phyloP scores from a whole-genome alignment of 2,797 vertebrate genomes.

The Enteromius trimaculatus region DNA sequence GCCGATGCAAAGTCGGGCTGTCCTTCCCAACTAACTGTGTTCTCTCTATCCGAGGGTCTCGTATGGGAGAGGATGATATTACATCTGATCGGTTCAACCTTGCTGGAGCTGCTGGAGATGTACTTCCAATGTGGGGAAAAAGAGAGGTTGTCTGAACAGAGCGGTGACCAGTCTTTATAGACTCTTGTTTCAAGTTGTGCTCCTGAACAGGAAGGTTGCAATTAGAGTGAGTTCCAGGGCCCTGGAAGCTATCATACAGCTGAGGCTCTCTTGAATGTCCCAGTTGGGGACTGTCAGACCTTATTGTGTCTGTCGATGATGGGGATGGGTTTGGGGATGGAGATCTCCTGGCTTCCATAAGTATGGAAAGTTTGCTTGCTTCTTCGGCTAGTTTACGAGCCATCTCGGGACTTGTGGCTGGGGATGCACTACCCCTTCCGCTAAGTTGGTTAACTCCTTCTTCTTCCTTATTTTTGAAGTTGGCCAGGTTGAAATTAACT shows the following conservation, averaged over 20 bases:
- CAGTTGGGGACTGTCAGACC: constrained; percentile 64
- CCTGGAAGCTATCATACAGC: constrained; percentile 47
- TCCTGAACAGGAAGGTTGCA: constrained; percentile 44
- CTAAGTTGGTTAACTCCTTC: constrained; percentile 49
- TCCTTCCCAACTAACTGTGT: constrained; percentile 47
- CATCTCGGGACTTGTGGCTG: constrained; percentile 64
- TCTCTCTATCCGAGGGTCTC: constrained; percentile 59
- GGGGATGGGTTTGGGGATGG: constrained; percentile 68
- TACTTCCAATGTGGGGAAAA: constrained; percentile 35
- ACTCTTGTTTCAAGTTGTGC: constrained; percentile 51
- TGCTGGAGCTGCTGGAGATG: constrained; percentile 58
- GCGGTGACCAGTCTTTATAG: constrained; percentile 31
- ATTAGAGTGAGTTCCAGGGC: constrained; percentile 43
- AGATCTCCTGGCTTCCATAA: constrained; percentile 62
- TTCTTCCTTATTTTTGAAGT: constrained; percentile 55
- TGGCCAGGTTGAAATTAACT: constrained; percentile 55
- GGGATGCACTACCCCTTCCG: constrained; percentile 59
- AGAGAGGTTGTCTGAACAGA: constrained; percentile 54
- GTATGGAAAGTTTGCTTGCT: constrained; percentile 66
- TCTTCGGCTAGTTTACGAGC: constrained; percentile 67
- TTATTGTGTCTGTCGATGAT: constrained; percentile 62
- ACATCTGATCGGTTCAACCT: constrained; percentile 50
- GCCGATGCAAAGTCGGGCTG: constrained; percentile 60
- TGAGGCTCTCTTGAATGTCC: constrained; percentile 55
- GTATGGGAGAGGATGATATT: constrained; percentile 58